Conservation (phyloP, 2,113 vertebrate species). For the Oenanthe melanoleuca region DNA sequence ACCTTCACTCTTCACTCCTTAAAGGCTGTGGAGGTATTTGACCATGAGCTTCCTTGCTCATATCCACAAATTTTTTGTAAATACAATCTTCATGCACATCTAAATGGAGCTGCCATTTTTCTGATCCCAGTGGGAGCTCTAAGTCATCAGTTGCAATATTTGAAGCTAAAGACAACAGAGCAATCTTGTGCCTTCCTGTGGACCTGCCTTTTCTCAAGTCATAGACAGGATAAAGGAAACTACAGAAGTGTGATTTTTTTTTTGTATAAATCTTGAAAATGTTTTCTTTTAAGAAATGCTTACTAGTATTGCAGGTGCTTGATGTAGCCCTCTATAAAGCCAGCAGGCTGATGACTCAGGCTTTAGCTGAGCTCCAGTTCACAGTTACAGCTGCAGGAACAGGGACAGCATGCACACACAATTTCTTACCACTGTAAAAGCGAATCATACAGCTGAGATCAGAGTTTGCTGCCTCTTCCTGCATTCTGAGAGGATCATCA, state of each 20-base stretch:
- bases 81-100: neutral
- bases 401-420: neutral
- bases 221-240: neutral
- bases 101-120: neutral
- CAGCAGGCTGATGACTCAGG: neutral
- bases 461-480: conserved; percentile 90
- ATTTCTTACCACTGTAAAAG: conserved; percentile 91
- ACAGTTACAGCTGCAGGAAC: neutral
- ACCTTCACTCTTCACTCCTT: neutral
- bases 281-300: neutral
- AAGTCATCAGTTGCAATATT: neutral
- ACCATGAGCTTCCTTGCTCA: neutral
- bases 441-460: conserved; percentile 97
- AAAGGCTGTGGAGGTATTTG: neutral
- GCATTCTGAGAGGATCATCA: conserved; percentile 85
- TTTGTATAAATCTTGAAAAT: neutral
- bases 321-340: neutral
- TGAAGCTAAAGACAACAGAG: neutral
- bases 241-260: neutral
- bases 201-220: neutral
- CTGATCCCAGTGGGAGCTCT: neutral
- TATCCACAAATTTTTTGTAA: neutral
- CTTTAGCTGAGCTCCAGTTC: neutral
- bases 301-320: neutral
- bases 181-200: neutral